Conservation (phyloP, 2,888 invertebrate species). For the Cataglyphis livida region DNA sequence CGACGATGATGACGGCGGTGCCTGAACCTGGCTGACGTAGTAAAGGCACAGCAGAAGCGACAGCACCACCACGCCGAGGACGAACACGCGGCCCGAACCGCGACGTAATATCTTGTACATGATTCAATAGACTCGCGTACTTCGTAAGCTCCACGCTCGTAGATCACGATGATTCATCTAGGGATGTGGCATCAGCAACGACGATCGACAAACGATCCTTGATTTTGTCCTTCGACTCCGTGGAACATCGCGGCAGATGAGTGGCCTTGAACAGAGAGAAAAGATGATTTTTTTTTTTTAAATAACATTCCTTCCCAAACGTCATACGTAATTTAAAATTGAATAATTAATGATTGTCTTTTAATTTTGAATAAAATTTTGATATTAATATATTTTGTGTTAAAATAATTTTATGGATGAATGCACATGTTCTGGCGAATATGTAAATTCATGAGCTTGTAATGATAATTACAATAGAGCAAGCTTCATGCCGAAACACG, state of each 20-base stretch:
- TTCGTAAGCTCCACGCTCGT: neutral
- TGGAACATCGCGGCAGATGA: conserved; percentile 57
- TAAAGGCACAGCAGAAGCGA: conserved; percentile 84
- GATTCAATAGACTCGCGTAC: conserved; percentile 52
- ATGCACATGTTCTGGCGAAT: neutral
- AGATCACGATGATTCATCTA: conserved; percentile 64
- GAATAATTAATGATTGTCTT: neutral
- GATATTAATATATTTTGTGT: neutral
- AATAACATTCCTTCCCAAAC: neutral
- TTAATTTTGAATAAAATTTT: neutral
- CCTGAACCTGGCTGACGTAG: conserved; percentile 84
- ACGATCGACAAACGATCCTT: conserved; percentile 57
- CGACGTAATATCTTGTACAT: conserved; percentile 85
- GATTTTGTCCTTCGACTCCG: conserved; percentile 69
- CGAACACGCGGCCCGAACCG: conserved; percentile 84
- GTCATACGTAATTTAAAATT: neutral
- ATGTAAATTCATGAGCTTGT: conserved; percentile 25
- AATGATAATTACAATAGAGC: neutral
- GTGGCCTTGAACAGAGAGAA: conserved; percentile 43
- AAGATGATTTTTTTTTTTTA: neutral
- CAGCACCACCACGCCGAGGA: conserved; percentile 81
- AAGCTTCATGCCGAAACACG: neutral
- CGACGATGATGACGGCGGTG: conserved; percentile 37
- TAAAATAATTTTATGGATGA: conserved; percentile 12
- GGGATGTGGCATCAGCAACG: conserved; percentile 44